Evolutionary conservation across 2,888 invertebrate genomes (phyloP).

Genomic region (Coelinius sp.): DNA sequence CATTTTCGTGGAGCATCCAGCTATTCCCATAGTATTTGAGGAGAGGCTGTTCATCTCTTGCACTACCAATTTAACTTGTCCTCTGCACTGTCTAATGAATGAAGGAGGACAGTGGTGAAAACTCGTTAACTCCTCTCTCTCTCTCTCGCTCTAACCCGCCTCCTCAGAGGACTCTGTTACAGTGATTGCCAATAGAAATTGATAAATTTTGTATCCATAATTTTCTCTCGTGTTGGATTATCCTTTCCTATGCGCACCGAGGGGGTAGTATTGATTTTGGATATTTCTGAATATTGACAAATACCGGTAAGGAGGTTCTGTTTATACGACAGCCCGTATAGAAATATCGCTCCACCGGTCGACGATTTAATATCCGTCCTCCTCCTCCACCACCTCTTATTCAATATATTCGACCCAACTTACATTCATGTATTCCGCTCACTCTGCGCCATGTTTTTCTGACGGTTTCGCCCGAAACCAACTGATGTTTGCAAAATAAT

Average conservation of each 20-base stretch:
- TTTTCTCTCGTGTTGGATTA: background rate
- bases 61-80: constrained; percentile 14
- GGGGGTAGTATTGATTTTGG: background rate
- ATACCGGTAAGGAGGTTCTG: constrained; percentile 19
- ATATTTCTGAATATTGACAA: constrained; percentile 26
- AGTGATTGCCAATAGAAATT: background rate
- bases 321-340: constrained; percentile 14
- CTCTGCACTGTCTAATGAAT: constrained; percentile 17
- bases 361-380: constrained; percentile 9
- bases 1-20: too few relatives aligned
- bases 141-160: background rate
- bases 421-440: constrained; percentile 30
- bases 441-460: constrained; percentile 2
- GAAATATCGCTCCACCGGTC: background rate
- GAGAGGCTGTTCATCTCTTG: constrained; percentile 9
- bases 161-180: background rate
- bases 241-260: background rate
- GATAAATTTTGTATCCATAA: too few relatives aligned
- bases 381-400: background rate
- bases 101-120: constrained; percentile 20
- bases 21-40: background rate
- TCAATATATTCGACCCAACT: constrained; percentile 26
- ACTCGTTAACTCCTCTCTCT: constrained; percentile 24
- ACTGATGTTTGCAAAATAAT: background rate
- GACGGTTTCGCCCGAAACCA: background rate